A percentile compares a stretch with the other conserved stretches of the same genome.
phyloP scores from a whole-genome alignment of 2,113 vertebrate species.

The Ptilorrhoa leucosticta region DNA sequence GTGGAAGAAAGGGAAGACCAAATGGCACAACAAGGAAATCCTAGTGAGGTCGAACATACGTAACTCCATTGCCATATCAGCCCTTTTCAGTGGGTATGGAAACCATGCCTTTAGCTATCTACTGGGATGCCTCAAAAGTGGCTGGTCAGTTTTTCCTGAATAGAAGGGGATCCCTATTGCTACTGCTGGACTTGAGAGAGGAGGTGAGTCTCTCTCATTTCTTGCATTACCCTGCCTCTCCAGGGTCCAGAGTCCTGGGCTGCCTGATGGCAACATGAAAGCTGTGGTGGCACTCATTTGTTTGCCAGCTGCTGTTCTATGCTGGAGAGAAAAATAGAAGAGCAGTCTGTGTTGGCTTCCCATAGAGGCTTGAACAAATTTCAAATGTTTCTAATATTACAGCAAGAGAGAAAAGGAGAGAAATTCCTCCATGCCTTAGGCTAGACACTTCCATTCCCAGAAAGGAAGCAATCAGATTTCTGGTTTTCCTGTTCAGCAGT shows the following conservation, averaged over 20 bases:
- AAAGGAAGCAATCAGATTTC: not conserved
- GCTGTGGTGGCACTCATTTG: not conserved
- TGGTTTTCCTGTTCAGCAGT: not conserved
- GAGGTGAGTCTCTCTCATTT: not conserved
- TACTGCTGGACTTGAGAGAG: not conserved
- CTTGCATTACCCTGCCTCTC: not conserved
- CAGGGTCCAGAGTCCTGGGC: not conserved
- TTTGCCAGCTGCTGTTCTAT: not conserved
- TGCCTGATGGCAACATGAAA: not conserved
- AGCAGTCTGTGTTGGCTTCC: not conserved
- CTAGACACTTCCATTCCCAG: not conserved
- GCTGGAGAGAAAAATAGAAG: not conserved
- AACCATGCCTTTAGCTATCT: not conserved
- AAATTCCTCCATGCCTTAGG: not conserved
- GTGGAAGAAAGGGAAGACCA: not conserved
- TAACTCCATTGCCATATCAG: not conserved
- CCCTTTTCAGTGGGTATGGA: not conserved
- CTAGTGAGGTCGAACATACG: not conserved
- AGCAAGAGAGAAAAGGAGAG: not conserved
- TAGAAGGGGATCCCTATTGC: not conserved
- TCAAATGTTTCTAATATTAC: not conserved
- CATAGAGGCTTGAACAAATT: not conserved
- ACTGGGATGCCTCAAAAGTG: not conserved
- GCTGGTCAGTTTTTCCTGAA: not conserved
- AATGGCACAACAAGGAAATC: not conserved